A percentile compares a stretch with the other conserved stretches of the same genome.
phyloP scores from a whole-genome alignment of 2,888 invertebrate species.

The Pandemis cinnamomeana region DNA sequence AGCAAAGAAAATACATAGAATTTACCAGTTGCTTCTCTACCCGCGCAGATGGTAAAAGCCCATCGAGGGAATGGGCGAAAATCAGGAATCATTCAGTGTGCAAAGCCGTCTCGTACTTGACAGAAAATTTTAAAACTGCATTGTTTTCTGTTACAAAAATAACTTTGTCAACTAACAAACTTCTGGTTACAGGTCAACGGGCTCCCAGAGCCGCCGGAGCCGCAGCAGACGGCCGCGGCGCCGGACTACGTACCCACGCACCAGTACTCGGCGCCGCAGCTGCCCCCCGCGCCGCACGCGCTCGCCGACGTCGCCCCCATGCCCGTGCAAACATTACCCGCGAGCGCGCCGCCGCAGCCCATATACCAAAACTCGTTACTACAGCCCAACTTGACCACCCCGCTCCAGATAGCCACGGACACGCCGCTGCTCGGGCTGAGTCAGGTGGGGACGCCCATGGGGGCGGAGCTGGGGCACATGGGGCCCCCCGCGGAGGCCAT shows the following conservation, averaged over 20 bases:
- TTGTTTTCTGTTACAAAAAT: too few species aligned
- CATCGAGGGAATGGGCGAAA: too few species aligned
- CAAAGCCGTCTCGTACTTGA: too few species aligned
- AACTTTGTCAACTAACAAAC: slow-evolving; percentile 11
- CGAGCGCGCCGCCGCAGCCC: slow-evolving; percentile 50
- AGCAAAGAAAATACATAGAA: too few species aligned
- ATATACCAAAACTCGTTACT: slow-evolving; percentile 52
- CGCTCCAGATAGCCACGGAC: slow-evolving; percentile 76
- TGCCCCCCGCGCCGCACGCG: slow-evolving; percentile 54
- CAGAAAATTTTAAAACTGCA: too few species aligned
- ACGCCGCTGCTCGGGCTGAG: slow-evolving; percentile 67
- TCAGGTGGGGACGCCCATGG: slow-evolving; percentile 71
- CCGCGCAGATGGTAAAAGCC: too few species aligned
- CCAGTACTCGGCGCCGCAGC: slow-evolving; percentile 64
- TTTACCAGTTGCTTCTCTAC: too few species aligned
- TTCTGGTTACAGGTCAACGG: slow-evolving; percentile 57
- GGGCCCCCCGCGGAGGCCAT: slow-evolving; percentile 50
- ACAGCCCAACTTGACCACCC: slow-evolving; percentile 63
- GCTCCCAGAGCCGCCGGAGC: slow-evolving; percentile 55
- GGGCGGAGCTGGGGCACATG: slow-evolving; percentile 60
- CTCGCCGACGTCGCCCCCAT: slow-evolving; percentile 42
- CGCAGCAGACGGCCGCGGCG: slow-evolving; percentile 41
- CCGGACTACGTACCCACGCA: slow-evolving; percentile 63
- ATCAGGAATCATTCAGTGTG: too few species aligned
- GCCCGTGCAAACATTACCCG: neutral